These are phyloP conservation scores for Cirrhinus molitorella DNA, from an alignment of 2,797 vertebrate genomes.

Conservation along the genomic window DNA sequence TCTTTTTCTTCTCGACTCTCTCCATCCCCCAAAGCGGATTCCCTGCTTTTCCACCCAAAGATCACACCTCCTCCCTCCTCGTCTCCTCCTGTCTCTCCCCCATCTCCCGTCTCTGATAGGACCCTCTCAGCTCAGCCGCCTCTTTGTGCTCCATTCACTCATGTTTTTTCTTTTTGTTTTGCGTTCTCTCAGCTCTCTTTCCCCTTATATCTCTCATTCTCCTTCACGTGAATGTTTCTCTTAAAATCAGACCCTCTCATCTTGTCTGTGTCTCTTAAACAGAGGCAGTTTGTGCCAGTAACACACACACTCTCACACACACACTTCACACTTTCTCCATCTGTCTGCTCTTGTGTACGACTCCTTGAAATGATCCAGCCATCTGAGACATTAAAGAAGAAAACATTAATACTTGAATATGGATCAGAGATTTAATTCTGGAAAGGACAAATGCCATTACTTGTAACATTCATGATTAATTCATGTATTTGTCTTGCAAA, in stretches of 20 bases:
- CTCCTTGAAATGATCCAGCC: conserved; percentile 1
- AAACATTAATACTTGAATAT: background rate
- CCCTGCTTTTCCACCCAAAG: conserved; percentile 64
- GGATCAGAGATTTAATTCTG: background rate
- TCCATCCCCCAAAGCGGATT: conserved; percentile 70
- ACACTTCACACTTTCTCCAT: conserved; percentile 52
- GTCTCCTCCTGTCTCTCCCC: conserved; percentile 64
- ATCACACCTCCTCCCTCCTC: conserved; percentile 66
- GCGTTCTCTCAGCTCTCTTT: conserved; percentile 62
- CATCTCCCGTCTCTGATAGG: conserved; percentile 40
- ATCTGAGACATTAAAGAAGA: background rate
- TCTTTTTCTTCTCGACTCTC: conserved; percentile 22
- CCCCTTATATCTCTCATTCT: conserved; percentile 5
- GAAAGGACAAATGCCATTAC: background rate
- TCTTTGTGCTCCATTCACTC: conserved; percentile 26
- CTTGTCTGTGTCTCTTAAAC: conserved; percentile 54
- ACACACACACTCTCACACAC: conserved; percentile 13
- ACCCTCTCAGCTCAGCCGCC: conserved; percentile 47
- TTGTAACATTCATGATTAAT: background rate
- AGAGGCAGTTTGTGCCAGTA: conserved; percentile 56
- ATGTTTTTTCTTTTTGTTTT: conserved; percentile 41
- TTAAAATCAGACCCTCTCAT: conserved; percentile 27
- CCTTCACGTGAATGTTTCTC: background rate
- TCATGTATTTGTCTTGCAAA: background rate
- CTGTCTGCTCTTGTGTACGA: conserved; percentile 40